A percentile compares a stretch with the other conserved stretches of the same genome.
Evolutionary conservation across 2,888 invertebrate species (phyloP).

Genomic region (Steinernema hermaphroditum): DNA sequence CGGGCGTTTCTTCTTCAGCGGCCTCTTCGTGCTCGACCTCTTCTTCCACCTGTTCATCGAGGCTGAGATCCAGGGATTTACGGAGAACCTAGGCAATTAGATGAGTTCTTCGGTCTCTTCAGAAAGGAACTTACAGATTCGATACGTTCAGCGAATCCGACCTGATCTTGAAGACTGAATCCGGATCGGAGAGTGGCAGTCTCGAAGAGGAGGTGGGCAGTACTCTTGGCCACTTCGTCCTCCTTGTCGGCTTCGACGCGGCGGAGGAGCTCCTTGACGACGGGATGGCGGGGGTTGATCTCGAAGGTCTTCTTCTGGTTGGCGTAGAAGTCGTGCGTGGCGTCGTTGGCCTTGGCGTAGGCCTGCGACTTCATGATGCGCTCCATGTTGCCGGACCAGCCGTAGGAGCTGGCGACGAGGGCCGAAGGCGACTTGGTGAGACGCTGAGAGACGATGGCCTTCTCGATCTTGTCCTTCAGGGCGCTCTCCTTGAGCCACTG

Average conservation of each 20-base stretch:
- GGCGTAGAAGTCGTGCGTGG: constrained; percentile 77
- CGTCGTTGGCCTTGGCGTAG: constrained; percentile 91
- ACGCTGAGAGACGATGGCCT: constrained; percentile 83
- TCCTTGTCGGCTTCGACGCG: constrained; percentile 79
- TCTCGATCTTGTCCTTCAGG: constrained; percentile 71
- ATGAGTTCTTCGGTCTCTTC: background rate
- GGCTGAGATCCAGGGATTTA: constrained; percentile 68
- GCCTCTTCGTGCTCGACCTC: constrained; percentile 65
- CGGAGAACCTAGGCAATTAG: constrained; percentile 74
- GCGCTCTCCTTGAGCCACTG: constrained; percentile 84
- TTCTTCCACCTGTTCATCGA: constrained; percentile 71
- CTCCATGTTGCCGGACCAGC: constrained; percentile 99
- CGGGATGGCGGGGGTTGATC: constrained; percentile 94
- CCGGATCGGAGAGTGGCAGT: constrained; percentile 91
- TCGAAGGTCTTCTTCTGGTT: too few relatives aligned
- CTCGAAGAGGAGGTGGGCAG: constrained; percentile 85
- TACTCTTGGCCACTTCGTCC: constrained; percentile 79
- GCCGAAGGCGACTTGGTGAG: constrained; percentile 91
- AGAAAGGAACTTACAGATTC: constrained; percentile 73
- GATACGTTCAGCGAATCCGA: constrained; percentile 85
- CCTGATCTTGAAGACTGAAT: constrained; percentile 80
- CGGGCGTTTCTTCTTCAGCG: constrained; percentile 45
- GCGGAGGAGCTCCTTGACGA: constrained; percentile 85
- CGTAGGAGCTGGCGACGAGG: constrained; percentile 90
- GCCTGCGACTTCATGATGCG: constrained; percentile 85